phyloP scores from a whole-genome alignment of 1,140 invertebrate species.

The Drosophila lacteicornis region DNA sequence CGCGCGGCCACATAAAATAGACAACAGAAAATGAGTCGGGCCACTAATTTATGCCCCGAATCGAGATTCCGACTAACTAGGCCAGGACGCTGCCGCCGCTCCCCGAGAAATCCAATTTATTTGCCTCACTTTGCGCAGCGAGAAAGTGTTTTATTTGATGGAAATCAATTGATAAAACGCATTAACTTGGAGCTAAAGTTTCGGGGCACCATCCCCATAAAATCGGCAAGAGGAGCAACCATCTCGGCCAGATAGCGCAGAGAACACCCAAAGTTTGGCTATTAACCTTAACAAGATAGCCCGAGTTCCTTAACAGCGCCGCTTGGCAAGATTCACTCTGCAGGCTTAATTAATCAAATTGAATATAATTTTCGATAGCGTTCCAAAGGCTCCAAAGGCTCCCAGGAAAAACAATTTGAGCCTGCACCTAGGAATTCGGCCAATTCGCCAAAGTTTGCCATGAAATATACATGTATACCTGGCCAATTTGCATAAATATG shows the following conservation, averaged over 20 bases:
- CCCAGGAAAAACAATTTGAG: conserved; percentile 26
- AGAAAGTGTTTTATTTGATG: conserved; percentile 81
- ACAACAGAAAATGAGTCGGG: conserved; percentile 34
- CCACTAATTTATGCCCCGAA: conserved; percentile 72
- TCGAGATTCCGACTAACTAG: conserved; percentile 50
- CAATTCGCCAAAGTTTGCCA: conserved; percentile 23
- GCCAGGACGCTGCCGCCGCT: conserved; percentile 46
- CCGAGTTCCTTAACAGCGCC: conserved; percentile 39
- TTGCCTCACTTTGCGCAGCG: conserved; percentile 66
- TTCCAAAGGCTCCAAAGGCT: not conserved
- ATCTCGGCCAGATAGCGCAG: conserved; percentile 50
- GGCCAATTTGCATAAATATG: conserved; percentile 44
- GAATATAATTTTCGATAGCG: conserved; percentile 46
- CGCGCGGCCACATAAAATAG: conserved; percentile 41
- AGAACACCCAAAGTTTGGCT: conserved; percentile 29
- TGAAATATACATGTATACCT: conserved; percentile 26
- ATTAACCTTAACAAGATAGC: conserved; percentile 46
- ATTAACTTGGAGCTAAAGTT: conserved; percentile 76
- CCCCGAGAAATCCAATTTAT: conserved; percentile 72
- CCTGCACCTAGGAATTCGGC: conserved; percentile 12
- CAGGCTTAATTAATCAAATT: conserved; percentile 78
- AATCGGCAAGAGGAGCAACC: conserved; percentile 28
- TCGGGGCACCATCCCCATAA: conserved; percentile 48
- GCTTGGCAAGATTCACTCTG: conserved; percentile 65
- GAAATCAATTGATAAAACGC: conserved; percentile 81